A percentile compares a stretch with the other conserved stretches of the same genome.
Evolutionary conservation across 2,797 vertebrate genomes (phyloP).

Genomic region (Mastacembelus armatus): DNA sequence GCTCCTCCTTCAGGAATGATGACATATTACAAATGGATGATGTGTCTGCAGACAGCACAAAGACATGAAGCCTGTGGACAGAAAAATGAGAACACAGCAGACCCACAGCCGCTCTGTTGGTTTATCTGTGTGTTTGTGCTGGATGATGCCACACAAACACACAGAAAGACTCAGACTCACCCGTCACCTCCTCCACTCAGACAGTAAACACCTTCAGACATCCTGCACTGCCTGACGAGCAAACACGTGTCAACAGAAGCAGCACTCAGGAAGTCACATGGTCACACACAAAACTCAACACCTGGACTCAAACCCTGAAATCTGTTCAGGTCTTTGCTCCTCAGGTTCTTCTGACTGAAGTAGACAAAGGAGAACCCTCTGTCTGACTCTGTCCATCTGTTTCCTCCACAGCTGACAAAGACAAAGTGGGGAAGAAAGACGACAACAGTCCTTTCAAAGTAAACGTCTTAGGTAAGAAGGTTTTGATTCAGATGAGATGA

Average conservation of each 20-base stretch:
- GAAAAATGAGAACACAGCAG: slow-evolving; percentile 11
- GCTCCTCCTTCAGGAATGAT: too few relatives aligned
- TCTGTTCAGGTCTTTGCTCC: neutral
- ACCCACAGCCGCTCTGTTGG: slow-evolving; percentile 26
- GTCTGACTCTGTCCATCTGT: slow-evolving; percentile 6
- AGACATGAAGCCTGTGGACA: slow-evolving; percentile 28
- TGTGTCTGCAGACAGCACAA: slow-evolving; percentile 39
- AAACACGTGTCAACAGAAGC: slow-evolving; percentile 14
- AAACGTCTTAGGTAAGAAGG: slow-evolving; percentile 87
- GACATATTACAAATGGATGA: slow-evolving; percentile 61
- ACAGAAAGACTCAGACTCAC: slow-evolving; percentile 34
- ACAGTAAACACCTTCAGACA: slow-evolving; percentile 47
- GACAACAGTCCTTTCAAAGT: slow-evolving; percentile 89
- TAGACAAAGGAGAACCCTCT: too few relatives aligned
- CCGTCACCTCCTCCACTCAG: too few relatives aligned
- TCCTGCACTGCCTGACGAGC: slow-evolving; percentile 27
- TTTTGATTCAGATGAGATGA: neutral
- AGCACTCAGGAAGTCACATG: slow-evolving; percentile 2
- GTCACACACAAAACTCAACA: neutral
- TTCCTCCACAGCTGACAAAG: slow-evolving; percentile 83
- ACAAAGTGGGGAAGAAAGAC: slow-evolving; percentile 92
- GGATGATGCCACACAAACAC: too few relatives aligned
- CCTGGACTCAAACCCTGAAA: neutral
- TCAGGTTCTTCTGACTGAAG: too few relatives aligned
- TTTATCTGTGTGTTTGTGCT: too few relatives aligned